Conservation (phyloP, 2,797 vertebrate genomes). For the Antennarius maculatus region DNA sequence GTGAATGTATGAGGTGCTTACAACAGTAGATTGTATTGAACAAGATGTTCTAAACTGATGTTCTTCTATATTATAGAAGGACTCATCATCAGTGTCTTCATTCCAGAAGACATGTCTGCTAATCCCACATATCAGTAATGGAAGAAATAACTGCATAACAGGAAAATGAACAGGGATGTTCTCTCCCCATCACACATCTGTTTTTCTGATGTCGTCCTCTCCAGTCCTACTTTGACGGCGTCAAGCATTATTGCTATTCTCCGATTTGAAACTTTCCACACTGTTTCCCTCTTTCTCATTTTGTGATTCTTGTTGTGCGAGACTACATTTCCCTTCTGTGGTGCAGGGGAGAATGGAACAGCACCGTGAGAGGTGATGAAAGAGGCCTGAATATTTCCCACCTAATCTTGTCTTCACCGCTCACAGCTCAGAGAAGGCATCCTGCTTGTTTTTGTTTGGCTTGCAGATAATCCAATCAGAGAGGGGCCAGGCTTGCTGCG, state of each 20-base stretch:
- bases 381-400: slow-evolving; percentile 77
- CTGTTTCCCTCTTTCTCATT: slow-evolving; percentile 31
- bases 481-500: slow-evolving; percentile 52
- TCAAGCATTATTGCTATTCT: slow-evolving; percentile 57
- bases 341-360: slow-evolving; percentile 59
- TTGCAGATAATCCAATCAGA: slow-evolving; percentile 73
- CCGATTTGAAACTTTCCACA: slow-evolving; percentile 27
- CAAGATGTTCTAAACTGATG: slow-evolving; percentile 3
- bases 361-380: slow-evolving; percentile 71
- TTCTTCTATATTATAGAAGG: too few species aligned
- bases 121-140: slow-evolving; percentile 6
- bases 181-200: neutral
- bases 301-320: slow-evolving; percentile 18
- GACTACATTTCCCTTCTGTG: slow-evolving; percentile 38
- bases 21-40: slow-evolving; percentile 14
- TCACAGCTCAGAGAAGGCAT: slow-evolving; percentile 72
- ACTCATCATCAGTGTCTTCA: neutral
- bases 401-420: slow-evolving; percentile 80
- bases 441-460: slow-evolving; percentile 78
- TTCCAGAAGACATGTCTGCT: slow-evolving; percentile 11
- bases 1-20: too few species aligned
- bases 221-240: slow-evolving; percentile 31
- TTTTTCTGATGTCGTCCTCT: neutral
- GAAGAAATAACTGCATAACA: slow-evolving; percentile 2
- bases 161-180: slow-evolving; percentile 23